Percentiles rank a stretch among this genome's conserved stretches.
Evolutionary conservation across 2,888 invertebrate genomes (phyloP).

Genomic region (Eilema depressum): DNA sequence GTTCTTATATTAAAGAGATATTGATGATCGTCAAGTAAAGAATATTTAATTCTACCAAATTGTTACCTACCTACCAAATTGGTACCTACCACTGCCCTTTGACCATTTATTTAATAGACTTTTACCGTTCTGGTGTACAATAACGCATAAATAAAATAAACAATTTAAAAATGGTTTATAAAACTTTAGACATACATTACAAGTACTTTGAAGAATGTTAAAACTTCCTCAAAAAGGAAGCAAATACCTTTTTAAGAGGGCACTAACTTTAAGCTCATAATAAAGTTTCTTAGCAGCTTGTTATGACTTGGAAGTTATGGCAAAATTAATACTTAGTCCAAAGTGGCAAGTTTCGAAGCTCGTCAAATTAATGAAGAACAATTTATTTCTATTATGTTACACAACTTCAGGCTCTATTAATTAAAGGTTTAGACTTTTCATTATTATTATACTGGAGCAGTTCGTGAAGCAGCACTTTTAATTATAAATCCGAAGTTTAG

Average conservation of each 20-base stretch:
- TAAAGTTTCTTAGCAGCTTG: slow-evolving; percentile 29
- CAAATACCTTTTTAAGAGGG: slow-evolving; percentile 23
- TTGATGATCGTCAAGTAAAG: too few species aligned
- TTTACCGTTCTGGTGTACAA: too few species aligned
- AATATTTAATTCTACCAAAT: too few species aligned
- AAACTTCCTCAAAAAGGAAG: slow-evolving; percentile 16
- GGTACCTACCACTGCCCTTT: too few species aligned
- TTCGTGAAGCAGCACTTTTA: neutral
- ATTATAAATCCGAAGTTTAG: neutral
- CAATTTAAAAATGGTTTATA: neutral
- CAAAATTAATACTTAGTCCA: slow-evolving; percentile 28
- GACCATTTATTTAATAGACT: too few species aligned
- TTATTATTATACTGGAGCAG: slow-evolving; percentile 1
- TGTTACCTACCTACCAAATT: too few species aligned
- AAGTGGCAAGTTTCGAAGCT: slow-evolving; percentile 46
- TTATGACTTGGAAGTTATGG: slow-evolving; percentile 32
- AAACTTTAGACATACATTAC: neutral
- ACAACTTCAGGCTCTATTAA: slow-evolving; percentile 37
- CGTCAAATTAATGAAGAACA: slow-evolving; percentile 48
- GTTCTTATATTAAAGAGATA: too few species aligned
- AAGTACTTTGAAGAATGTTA: slow-evolving; percentile 1
- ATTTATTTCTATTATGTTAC: slow-evolving; percentile 49
- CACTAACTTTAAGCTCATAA: slow-evolving; percentile 32
- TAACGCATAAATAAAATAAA: neutral
- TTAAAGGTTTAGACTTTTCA: slow-evolving; percentile 24